A percentile compares a stretch with the other conserved stretches of the same genome.
These are phyloP conservation scores for Leucania comma DNA, from an alignment of 2,888 invertebrate species.

Conservation along the genomic window DNA sequence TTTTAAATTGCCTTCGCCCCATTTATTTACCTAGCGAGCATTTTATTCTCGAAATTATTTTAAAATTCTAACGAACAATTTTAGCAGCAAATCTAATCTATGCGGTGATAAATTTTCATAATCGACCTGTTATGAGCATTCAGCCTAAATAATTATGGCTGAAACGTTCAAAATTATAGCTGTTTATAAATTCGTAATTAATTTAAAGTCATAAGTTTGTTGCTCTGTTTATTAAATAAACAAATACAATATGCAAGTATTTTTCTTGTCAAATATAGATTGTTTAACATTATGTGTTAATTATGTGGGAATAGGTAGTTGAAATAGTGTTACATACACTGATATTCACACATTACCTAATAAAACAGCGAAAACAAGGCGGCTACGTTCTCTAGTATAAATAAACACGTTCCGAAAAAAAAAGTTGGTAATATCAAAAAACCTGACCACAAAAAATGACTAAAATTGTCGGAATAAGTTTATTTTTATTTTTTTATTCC, in stretches of 20 bases:
- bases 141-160: constrained; percentile 8
- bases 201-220: background rate
- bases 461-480: too few relatives aligned
- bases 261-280: background rate
- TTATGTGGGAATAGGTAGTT: too few relatives aligned
- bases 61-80: constrained; percentile 21
- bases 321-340: too few relatives aligned
- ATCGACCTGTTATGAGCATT: constrained; percentile 31
- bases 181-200: background rate
- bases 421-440: too few relatives aligned
- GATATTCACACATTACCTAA: background rate
- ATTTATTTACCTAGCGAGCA: constrained; percentile 16
- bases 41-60: constrained; percentile 23
- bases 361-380: too few relatives aligned
- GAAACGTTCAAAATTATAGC: constrained; percentile 4
- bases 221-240: background rate
- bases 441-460: too few relatives aligned
- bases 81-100: constrained; percentile 24
- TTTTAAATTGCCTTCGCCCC: constrained; percentile 30
- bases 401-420: too few relatives aligned
- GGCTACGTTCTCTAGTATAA: too few relatives aligned
- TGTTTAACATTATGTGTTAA: too few relatives aligned
- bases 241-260: background rate
- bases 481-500: too few relatives aligned
- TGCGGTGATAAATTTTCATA: constrained; percentile 34